Base-by-base conservation (phyloP, 2,797 vertebrate genomes). In the Triplophysa bombifrons region DNA sequence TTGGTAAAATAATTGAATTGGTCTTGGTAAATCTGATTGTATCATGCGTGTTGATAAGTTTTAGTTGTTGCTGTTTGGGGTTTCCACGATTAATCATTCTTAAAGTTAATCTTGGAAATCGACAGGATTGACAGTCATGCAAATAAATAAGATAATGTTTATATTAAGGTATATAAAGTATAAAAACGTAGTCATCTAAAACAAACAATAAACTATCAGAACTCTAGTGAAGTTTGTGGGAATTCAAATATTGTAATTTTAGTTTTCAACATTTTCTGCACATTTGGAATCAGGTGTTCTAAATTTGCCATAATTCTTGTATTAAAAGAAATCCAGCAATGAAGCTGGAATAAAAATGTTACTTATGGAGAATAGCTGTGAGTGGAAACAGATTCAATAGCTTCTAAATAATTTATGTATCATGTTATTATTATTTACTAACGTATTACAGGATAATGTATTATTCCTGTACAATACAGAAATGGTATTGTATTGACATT, bases 21-120 rank as follows among this genome's bases (percentile, higher is more conserved):
- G 82, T 77, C 80, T 80, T 82, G 78, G 82, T 80, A 60, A 77
- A 73, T 72, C 64, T 34, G 58, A 81, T 86, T 84, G 76, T 78
- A 78, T 72, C 76, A 60, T 60, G 80, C 68, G 46, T 30, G 55
- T 63, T 46, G 30, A 44, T 80, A 46, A 64, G 22, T 80, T 55
- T 76, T 41, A 25, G 55, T 14, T 34, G 56, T 80, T 76, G 14
- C 16, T 63, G 2, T 63, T 34, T 30, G 34, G 27, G 61, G 16
- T 34, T 63, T 30, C 27, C 30, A 38, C 30, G 1, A 16, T 34
- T 13, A 19, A 4, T 16, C 12, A 9, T 44, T 17, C 25, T 30
- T 25, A 9, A 63, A 63, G 30, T 17, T 8, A 61, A 30, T 61
- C 25, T 38, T 25, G 19, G n/a, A 19, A 63, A 6, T 63, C 2